A percentile compares a stretch with the other conserved stretches of the same genome.
phyloP scores from a whole-genome alignment of 2,797 vertebrate genomes.

The Oreortyx pictus region DNA sequence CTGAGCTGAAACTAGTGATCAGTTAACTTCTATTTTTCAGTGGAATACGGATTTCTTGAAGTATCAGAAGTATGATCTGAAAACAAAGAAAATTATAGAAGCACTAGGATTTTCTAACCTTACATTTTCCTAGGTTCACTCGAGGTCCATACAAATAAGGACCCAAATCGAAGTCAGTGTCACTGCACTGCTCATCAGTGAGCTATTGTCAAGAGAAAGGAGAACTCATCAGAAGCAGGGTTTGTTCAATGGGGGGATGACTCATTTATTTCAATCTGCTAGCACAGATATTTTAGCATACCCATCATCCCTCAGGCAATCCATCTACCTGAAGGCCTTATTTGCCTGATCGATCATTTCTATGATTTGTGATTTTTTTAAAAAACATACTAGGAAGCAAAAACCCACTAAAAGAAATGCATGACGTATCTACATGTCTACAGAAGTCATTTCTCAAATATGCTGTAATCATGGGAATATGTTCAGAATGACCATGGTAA shows the following conservation, averaged over 20 bases:
- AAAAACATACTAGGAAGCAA: not conserved
- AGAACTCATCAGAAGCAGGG: not conserved
- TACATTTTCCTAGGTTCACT: not conserved
- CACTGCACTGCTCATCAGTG: not conserved
- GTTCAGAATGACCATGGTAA: not conserved
- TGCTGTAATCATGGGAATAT: not conserved
- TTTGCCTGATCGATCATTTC: not conserved
- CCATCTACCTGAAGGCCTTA: not conserved
- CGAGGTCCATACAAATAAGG: not conserved
- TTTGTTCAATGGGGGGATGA: not conserved
- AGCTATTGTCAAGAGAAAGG: not conserved
- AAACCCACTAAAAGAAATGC: not conserved
- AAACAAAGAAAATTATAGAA: not conserved
- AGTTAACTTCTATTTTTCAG: not conserved
- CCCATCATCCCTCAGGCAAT: not conserved
- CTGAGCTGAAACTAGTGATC: not conserved
- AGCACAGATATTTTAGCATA: constrained; percentile 5
- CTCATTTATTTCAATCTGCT: not conserved
- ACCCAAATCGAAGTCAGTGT: not conserved
- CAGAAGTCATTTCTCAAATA: not conserved
- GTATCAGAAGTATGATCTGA: not conserved
- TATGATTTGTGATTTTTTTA: constrained; percentile 14
- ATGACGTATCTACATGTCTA: not conserved
- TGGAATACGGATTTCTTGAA: not conserved
- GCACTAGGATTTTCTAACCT: not conserved